A percentile compares a stretch with the other conserved stretches of the same genome.
phyloP scores from a whole-genome alignment of 2,888 invertebrate genomes.

The Xestia rhomboidea region DNA sequence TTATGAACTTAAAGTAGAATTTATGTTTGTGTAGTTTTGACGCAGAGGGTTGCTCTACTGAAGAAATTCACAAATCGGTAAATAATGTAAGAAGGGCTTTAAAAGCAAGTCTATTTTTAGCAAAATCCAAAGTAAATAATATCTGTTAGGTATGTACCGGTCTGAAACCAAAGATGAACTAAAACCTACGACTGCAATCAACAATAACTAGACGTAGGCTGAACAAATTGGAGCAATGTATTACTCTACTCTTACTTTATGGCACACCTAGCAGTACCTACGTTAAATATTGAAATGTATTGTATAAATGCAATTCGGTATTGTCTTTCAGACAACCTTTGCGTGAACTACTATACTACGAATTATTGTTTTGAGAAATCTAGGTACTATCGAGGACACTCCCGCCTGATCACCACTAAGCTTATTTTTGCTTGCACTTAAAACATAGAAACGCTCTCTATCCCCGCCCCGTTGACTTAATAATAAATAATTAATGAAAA shows the following conservation, averaged over 20 bases:
- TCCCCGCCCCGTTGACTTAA: no score
- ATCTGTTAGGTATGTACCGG: background rate
- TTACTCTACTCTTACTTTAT: background rate
- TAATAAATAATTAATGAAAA: no score
- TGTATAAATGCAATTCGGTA: background rate
- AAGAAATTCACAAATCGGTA: background rate
- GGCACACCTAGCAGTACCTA: background rate
- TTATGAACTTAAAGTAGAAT: slow-evolving; percentile 2
- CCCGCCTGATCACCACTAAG: no score
- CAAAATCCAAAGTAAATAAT: slow-evolving; percentile 3
- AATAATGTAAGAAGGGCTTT: background rate
- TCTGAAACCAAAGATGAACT: slow-evolving; percentile 9
- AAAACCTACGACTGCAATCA: slow-evolving; percentile 14
- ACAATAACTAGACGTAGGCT: slow-evolving; percentile 44
- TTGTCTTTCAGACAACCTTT: slow-evolving; percentile 35
- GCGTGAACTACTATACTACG: background rate
- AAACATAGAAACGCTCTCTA: no score
- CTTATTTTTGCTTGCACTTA: no score
- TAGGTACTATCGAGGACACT: no score
- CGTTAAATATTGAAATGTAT: background rate
- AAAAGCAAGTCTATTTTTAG: background rate
- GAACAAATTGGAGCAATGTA: slow-evolving; percentile 36
- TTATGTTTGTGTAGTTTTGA: background rate
- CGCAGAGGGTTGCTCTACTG: background rate
- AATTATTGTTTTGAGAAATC: background rate